These are phyloP conservation scores for Andrena camellia DNA, from an alignment of 2,888 invertebrate genomes.

Conservation along the genomic window DNA sequence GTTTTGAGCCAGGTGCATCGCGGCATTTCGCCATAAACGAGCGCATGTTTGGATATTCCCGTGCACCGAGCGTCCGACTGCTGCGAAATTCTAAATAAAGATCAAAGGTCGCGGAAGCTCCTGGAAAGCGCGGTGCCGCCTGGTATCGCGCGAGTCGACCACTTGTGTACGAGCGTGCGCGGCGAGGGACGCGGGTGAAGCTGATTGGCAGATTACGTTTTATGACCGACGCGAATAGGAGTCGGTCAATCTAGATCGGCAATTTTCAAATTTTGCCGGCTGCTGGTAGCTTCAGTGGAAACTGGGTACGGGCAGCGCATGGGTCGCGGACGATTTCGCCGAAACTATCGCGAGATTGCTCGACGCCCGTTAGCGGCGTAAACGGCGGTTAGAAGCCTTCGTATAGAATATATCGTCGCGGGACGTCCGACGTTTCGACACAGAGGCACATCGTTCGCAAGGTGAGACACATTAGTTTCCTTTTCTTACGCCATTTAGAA, in stretches of 20 bases:
- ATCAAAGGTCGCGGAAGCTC: conserved; percentile 19
- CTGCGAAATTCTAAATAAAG: conserved; percentile 46
- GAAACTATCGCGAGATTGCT: conserved; percentile 3
- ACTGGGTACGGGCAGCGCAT: conserved; percentile 23
- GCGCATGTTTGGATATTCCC: conserved; percentile 13
- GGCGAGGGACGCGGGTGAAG: conserved; percentile 21
- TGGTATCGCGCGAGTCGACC: conserved; percentile 34
- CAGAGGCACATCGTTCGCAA: background rate
- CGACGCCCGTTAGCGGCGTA: background rate
- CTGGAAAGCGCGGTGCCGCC: conserved; percentile 15
- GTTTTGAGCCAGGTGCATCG: background rate
- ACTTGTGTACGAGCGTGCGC: conserved; percentile 31
- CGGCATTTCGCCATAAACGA: background rate
- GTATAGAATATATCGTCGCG: background rate
- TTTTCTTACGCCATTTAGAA: background rate
- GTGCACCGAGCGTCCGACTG: background rate
- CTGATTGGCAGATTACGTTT: conserved; percentile 66
- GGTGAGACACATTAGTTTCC: background rate
- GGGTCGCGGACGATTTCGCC: conserved; percentile 9
- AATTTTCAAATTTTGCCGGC: conserved; percentile 66
- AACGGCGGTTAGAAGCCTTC: background rate
- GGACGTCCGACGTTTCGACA: background rate
- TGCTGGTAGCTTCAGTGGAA: conserved; percentile 36
- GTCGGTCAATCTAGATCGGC: conserved; percentile 60
- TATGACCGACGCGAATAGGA: conserved; percentile 44